Evolutionary conservation across 2,888 invertebrate species (phyloP).

Genomic region (Agrochola litura): DNA sequence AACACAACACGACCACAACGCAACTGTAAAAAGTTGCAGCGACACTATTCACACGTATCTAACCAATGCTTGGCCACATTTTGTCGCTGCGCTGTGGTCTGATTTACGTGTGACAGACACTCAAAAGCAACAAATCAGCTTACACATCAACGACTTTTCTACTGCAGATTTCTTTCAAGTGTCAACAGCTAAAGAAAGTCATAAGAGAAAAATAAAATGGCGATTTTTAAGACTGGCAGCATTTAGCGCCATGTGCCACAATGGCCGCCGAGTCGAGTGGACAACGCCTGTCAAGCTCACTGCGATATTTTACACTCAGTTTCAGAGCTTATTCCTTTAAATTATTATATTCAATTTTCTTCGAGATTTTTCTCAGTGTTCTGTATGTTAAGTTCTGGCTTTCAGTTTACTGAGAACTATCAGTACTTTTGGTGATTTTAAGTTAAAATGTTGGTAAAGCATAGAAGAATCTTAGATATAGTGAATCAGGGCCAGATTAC

Average conservation of each 20-base stretch:
- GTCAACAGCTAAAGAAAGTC: neutral
- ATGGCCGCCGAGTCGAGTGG: slow-evolving; percentile 28
- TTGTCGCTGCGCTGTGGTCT: too few species aligned
- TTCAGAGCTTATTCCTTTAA: slow-evolving; percentile 26
- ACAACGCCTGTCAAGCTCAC: slow-evolving; percentile 45
- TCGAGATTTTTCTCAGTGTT: slow-evolving; percentile 5
- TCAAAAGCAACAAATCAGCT: neutral
- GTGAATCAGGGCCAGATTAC: neutral
- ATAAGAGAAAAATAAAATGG: slow-evolving; percentile 29
- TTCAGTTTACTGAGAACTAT: neutral
- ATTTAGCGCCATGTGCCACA: slow-evolving; percentile 13
- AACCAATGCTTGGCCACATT: too few species aligned
- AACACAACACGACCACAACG: too few species aligned
- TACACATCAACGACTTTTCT: too few species aligned
- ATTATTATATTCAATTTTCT: slow-evolving; percentile 23
- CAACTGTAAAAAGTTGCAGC: too few species aligned
- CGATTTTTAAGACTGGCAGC: slow-evolving; percentile 8
- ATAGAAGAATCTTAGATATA: too few species aligned
- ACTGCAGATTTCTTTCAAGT: neutral
- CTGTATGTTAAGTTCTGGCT: neutral
- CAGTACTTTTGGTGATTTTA: neutral
- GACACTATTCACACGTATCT: too few species aligned
- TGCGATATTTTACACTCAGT: slow-evolving; percentile 43
- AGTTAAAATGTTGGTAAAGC: neutral
- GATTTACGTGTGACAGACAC: too few species aligned